Conservation (phyloP, 1,140 invertebrate genomes). For the Ganaspis sp. region DNA sequence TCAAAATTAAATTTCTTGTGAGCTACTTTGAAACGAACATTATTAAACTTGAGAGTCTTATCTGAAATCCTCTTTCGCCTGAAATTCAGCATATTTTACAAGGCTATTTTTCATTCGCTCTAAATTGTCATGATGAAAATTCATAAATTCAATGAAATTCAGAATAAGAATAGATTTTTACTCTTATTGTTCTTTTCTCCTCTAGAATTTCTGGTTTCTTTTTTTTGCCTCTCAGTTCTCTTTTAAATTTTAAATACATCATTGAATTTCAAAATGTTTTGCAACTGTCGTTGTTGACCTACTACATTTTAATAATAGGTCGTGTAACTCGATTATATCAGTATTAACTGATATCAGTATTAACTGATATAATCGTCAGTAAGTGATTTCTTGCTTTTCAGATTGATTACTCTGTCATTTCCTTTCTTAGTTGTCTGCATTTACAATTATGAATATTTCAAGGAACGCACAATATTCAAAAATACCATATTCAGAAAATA, state of each 20-base stretch:
- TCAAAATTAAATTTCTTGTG: slow-evolving; percentile 25
- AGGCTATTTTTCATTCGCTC: slow-evolving; percentile 18
- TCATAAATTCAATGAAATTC: slow-evolving; percentile 24
- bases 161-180: slow-evolving; percentile 19
- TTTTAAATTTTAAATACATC: not conserved
- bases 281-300: not conserved
- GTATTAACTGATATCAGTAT: not conserved
- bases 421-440: no score
- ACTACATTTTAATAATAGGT: not conserved
- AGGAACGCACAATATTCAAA: no score
- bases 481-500: no score
- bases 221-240: not conserved
- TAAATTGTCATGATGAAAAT: slow-evolving; percentile 14
- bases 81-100: slow-evolving; percentile 26
- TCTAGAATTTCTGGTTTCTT: slow-evolving; percentile 1
- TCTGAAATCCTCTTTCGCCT: slow-evolving; percentile 27
- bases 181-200: not conserved
- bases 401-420: no score
- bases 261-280: slow-evolving; percentile 12
- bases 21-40: slow-evolving; percentile 18
- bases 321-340: not conserved
- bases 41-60: slow-evolving; percentile 22
- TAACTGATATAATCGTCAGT: no score
- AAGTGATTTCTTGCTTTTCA: no score
- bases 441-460: no score